Conservation (phyloP, 2,888 invertebrate genomes). For the Gisinianus flammeolus region DNA sequence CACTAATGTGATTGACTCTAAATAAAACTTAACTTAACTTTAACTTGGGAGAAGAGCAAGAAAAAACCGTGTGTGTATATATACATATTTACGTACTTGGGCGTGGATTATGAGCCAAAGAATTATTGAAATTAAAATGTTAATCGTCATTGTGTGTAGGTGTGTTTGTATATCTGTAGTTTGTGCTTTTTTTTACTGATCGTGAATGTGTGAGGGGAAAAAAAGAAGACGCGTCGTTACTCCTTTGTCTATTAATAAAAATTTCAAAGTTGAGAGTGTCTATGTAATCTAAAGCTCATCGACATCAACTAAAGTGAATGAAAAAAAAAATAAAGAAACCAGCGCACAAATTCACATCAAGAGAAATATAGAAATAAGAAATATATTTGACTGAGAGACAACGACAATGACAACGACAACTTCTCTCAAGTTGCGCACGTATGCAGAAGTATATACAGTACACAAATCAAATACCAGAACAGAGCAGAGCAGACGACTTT, state of each 20-base stretch:
- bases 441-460: no score
- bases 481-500: no score
- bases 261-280: background rate
- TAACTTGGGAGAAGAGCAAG: no score
- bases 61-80: no score
- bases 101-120: background rate
- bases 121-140: background rate
- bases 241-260: background rate
- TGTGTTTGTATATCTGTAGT: background rate
- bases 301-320: background rate
- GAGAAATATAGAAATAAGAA: background rate
- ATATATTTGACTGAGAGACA: background rate
- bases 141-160: constrained; percentile 6
- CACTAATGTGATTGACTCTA: no score
- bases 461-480: background rate
- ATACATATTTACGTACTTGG: background rate
- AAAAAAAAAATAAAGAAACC: background rate
- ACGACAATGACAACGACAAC: background rate
- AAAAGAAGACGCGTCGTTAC: background rate
- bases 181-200: no score
- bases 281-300: background rate
- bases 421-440: background rate
- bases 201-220: background rate
- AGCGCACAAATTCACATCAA: background rate
- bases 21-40: no score